Conservation (phyloP, 2,888 invertebrate genomes). For the Drosophila nr. fundita region DNA sequence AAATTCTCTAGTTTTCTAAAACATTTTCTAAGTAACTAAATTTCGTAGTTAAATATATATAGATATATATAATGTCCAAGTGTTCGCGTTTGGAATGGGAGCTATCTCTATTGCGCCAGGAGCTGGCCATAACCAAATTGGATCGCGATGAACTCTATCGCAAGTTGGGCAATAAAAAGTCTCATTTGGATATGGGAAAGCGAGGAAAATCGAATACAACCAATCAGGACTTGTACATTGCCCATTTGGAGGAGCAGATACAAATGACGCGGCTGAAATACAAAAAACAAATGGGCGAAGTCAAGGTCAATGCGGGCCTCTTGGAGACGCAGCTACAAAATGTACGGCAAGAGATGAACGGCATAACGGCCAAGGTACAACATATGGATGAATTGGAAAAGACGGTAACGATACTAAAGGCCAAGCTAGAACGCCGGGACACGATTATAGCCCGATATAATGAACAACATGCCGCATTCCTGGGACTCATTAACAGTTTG, state of each 20-base stretch:
- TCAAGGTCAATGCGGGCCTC: constrained; percentile 47
- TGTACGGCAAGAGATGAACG: constrained; percentile 51
- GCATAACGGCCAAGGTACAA: constrained; percentile 40
- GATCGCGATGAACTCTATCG: constrained; percentile 37
- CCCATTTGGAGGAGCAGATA: constrained; percentile 61
- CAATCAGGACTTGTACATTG: constrained; percentile 54
- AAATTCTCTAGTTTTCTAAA: constrained; percentile 24
- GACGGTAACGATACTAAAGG: constrained; percentile 26
- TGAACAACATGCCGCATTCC: constrained; percentile 34
- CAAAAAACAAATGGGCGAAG: constrained; percentile 44
- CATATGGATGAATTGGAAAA: constrained; percentile 45
- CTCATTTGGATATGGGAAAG: neutral
- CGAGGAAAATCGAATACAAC: neutral
- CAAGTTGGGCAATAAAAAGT: neutral
- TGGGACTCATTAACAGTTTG: constrained; percentile 25
- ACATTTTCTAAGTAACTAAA: constrained; percentile 22
- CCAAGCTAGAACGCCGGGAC: constrained; percentile 53
- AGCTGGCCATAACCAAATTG: constrained; percentile 27
- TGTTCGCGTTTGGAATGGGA: constrained; percentile 42
- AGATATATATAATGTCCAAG: constrained; percentile 24
- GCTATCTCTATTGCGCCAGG: constrained; percentile 34
- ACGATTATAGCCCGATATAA: constrained; percentile 53
- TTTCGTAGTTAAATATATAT: constrained; percentile 7
- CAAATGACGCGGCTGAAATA: constrained; percentile 47
- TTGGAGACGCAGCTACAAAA: constrained; percentile 52